Conservation (phyloP, 2,888 invertebrate species). For the Marasmarcha lunaedactyla region DNA sequence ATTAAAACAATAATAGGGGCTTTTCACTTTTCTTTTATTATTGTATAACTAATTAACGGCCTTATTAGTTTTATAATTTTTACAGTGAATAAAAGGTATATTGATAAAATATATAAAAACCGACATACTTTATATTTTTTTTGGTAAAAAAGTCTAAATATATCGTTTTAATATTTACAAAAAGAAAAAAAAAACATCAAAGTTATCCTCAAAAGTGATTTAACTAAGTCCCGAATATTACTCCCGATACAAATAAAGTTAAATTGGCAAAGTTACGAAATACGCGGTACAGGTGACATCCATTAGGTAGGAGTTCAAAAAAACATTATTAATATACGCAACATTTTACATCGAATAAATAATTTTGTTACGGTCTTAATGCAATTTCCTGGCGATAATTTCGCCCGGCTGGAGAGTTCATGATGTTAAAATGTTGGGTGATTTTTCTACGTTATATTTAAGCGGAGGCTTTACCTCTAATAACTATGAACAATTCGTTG, state of each 20-base stretch:
- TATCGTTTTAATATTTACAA: slow-evolving; percentile 47
- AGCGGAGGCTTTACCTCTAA: too few species aligned
- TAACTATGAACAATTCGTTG: too few species aligned
- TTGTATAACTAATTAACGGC: too few species aligned
- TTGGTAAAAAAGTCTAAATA: too few species aligned
- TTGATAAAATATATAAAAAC: too few species aligned
- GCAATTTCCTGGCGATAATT: slow-evolving; percentile 3
- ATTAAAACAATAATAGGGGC: too few species aligned
- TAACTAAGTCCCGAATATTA: slow-evolving; percentile 42
- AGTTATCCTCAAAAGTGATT: slow-evolving; percentile 45
- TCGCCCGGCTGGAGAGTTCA: not conserved
- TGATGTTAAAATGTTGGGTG: not conserved
- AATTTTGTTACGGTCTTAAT: slow-evolving; percentile 11
- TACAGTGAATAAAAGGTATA: too few species aligned
- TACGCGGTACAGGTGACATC: slow-evolving; percentile 45
- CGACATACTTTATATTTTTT: too few species aligned
- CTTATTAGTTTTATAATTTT: too few species aligned
- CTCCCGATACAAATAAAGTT: slow-evolving; percentile 59
- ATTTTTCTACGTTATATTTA: not conserved
- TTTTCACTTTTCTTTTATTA: too few species aligned
- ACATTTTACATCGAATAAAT: slow-evolving; percentile 26
- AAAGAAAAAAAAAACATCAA: slow-evolving; percentile 38
- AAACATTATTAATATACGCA: too few species aligned
- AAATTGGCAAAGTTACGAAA: slow-evolving; percentile 62
- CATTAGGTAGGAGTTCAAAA: slow-evolving; percentile 24